Base-by-base conservation (phyloP, 37 sponge, comb jelly and placozoan genomes). In the Theonella swinhoei region DNA sequence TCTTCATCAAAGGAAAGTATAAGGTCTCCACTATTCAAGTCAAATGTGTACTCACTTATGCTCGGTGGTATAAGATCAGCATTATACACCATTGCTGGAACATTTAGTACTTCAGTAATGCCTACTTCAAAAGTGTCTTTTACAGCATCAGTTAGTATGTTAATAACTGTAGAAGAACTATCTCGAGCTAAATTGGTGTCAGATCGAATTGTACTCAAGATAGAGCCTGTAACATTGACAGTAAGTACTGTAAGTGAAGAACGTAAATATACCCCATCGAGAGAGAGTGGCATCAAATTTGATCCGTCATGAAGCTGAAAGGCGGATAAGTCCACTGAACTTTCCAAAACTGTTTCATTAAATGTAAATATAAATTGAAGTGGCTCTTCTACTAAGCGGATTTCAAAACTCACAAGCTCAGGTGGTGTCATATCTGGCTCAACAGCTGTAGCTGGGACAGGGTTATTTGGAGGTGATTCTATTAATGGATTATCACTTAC, bases 1-100 rank as follows among this genome's bases (percentile, higher is more conserved):
- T 59, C 81, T 42, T 96, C 92, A 89, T 86, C 76, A 68, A 94
- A 96, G 7, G 89, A 88, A 5, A 96, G 69, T 24, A 43, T 83
- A 1, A 92, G 23, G 2, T 17, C 26, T 23, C 91, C 96, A 59
- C 14, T 37, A 76, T 96, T 59, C 42, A 96, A 65, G 39, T 96
- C 91, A 62, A 96, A 82, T 2, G 90, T 84, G 82, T 85, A 90
- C 24, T 75, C 74, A 0, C 40, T 26, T 19, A 96, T 68, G 14
- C 24, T 41, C 31, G 96, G 93, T 33, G 83, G 87, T 28, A 81
- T 69, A 0, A 88, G 78, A 58, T 96, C 96, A 34, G 85, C 91
- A 85, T 83, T 93, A 63, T 84, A 79, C 9, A 41, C 63, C 20
- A 80, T 72, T 17, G 69, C 89, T 17, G 38, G 9, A 17, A 88